Conservation (phyloP, 2,113 vertebrate genomes). For the Quiscalus mexicanus region DNA sequence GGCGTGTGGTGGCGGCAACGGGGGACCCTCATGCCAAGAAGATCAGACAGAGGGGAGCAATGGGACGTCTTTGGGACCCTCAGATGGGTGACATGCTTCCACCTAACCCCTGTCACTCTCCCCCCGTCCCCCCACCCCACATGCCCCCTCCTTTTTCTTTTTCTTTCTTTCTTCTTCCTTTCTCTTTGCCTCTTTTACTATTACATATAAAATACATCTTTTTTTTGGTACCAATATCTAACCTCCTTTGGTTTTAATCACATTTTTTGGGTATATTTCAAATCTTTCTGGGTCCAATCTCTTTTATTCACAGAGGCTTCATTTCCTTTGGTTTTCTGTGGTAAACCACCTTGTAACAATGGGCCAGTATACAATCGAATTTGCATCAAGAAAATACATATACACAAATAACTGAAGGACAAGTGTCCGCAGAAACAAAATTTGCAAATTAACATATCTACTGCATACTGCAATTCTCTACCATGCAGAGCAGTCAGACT, state of each 20-base stretch:
- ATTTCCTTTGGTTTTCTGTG: background rate
- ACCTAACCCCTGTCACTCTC: background rate
- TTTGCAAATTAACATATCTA: background rate
- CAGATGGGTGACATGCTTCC: too few relatives aligned
- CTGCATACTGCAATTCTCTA: background rate
- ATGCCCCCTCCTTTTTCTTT: background rate
- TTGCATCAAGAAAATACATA: background rate
- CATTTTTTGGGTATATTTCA: fast-evolving
- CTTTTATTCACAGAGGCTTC: background rate
- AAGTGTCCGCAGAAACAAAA: background rate
- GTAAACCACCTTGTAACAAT: background rate
- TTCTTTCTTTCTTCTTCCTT: background rate
- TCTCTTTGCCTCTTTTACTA: background rate
- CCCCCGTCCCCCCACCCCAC: too few relatives aligned
- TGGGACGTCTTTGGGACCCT: fast-evolving
- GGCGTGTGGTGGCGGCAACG: fast-evolving
- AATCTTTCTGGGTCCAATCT: background rate
- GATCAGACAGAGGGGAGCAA: background rate
- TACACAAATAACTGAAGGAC: background rate
- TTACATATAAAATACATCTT: background rate
- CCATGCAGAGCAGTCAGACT: background rate
- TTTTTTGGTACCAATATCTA: background rate
- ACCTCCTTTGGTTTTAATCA: background rate
- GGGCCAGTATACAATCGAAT: background rate
- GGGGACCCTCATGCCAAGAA: background rate